Percentiles rank a stretch among this genome's conserved stretches.
phyloP scores from a whole-genome alignment of 2,113 vertebrate species.

The Emydura subglobosa region DNA sequence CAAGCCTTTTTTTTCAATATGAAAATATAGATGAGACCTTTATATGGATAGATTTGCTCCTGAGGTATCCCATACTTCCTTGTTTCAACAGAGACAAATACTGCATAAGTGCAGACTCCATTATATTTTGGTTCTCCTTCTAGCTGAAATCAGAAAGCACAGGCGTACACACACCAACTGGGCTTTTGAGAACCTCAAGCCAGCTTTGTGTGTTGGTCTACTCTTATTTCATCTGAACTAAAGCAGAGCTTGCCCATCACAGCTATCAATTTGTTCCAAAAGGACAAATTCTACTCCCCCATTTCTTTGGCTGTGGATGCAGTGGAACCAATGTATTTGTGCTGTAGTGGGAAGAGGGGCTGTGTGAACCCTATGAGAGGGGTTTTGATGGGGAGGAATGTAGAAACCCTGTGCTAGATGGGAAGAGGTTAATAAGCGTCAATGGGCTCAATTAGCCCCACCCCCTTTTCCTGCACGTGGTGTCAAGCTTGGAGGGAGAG shows the following conservation, averaged over 20 bases:
- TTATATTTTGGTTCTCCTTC: neutral
- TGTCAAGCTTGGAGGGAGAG: too few relatives aligned
- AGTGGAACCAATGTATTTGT: neutral
- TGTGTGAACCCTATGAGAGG: neutral
- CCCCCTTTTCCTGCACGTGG: too few relatives aligned
- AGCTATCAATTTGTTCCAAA: neutral
- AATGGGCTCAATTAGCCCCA: too few relatives aligned
- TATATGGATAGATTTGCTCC: neutral
- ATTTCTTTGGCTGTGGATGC: neutral
- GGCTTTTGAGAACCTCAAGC: fast-evolving
- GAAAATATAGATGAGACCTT: fast-evolving
- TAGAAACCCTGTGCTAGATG: neutral
- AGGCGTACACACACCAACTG: fast-evolving
- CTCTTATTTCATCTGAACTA: fast-evolving
- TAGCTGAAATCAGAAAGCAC: neutral
- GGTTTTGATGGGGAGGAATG: neutral
- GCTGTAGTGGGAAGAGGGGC: neutral
- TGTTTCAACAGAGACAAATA: neutral
- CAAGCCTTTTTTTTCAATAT: neutral
- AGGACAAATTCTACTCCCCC: neutral
- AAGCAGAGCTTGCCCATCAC: neutral
- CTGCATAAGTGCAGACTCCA: neutral
- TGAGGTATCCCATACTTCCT: fast-evolving
- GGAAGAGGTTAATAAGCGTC: neutral
- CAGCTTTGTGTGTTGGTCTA: neutral